Percentiles rank a stretch among this genome's conserved stretches.
Conservation (phyloP, 1,140 invertebrate species). For the Leptopilina clavipes region DNA sequence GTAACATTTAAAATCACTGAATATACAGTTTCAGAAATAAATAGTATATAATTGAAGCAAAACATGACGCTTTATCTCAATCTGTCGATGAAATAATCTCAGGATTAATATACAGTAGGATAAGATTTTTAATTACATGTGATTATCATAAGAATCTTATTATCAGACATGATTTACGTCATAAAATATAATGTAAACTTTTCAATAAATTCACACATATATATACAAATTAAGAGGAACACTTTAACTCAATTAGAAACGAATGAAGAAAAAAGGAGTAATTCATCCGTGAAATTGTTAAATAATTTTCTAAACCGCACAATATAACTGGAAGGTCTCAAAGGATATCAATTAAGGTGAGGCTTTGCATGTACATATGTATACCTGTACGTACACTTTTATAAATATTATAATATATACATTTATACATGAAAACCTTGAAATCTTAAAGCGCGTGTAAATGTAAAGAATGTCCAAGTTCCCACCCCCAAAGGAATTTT, state of each 20-base stretch:
- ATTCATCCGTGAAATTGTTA: constrained; percentile 16
- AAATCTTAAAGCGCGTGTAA: background rate
- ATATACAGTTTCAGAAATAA: constrained; percentile 4
- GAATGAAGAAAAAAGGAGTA: background rate
- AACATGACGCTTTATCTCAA: constrained; percentile 3
- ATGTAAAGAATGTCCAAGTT: background rate
- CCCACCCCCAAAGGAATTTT: background rate
- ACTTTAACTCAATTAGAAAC: background rate
- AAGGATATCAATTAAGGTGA: constrained; percentile 26
- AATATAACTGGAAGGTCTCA: background rate
- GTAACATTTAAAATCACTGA: background rate
- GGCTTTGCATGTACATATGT: background rate
- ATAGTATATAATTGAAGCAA: background rate
- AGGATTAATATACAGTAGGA: background rate
- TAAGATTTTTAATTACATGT: background rate
- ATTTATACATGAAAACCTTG: background rate
- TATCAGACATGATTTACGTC: background rate
- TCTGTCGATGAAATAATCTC: background rate
- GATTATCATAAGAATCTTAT: background rate
- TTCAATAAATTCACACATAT: too few species aligned
- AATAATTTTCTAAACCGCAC: constrained; percentile 6
- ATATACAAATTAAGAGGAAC: background rate
- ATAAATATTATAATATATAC: too few species aligned
- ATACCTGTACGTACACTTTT: too few species aligned
- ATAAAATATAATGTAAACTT: background rate